Conservation (phyloP, 2,113 vertebrate species). For the Aythya baeri region DNA sequence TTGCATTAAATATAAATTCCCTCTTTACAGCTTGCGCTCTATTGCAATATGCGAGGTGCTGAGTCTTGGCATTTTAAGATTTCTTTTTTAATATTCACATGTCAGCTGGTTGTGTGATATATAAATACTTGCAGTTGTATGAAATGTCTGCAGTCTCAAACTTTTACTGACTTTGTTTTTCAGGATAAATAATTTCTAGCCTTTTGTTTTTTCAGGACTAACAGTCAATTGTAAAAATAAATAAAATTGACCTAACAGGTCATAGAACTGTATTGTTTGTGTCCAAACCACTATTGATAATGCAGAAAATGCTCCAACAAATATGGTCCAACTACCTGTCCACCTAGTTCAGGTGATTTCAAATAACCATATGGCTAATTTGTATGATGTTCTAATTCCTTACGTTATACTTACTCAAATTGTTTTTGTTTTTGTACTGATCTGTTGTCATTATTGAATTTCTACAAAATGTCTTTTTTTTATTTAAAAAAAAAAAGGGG, state of each 20-base stretch:
- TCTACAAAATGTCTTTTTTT: too few species aligned
- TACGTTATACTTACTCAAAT: not conserved
- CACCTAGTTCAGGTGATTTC: not conserved
- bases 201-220: not conserved
- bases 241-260: not conserved
- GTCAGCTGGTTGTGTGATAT: conserved; percentile 57
- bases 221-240: not conserved
- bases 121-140: conserved; percentile 59
- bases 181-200: not conserved
- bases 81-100: conserved; percentile 38
- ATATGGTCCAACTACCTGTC: not conserved
- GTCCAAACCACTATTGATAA: not conserved
- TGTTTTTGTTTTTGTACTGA: not conserved
- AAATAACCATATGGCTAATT: not conserved
- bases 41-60: conserved; percentile 50
- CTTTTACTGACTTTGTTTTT: conserved; percentile 15
- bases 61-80: conserved; percentile 64
- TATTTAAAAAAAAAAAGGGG: too few species aligned
- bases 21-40: conserved; percentile 33
- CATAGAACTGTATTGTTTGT: not conserved
- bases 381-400: not conserved
- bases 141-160: conserved; percentile 1
- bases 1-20: conserved; percentile 65
- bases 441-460: not conserved
- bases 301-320: not conserved